Evolutionary conservation across 2,797 vertebrate genomes (phyloP).

Genomic region (Trematomus bernacchii): DNA sequence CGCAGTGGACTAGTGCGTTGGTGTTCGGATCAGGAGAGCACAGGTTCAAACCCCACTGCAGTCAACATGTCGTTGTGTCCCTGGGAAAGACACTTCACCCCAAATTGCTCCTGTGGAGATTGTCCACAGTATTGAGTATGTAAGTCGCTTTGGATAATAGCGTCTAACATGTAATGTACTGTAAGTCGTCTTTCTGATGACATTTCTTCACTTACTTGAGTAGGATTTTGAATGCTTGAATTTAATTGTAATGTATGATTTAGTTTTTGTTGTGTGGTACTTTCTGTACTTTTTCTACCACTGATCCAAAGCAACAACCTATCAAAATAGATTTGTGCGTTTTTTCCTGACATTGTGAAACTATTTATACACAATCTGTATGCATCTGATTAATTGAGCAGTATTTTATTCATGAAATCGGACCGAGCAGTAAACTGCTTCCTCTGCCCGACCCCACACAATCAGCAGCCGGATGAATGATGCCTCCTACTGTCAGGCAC

Average conservation of each 20-base stretch:
- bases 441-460: conserved; percentile 2
- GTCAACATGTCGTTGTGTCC: no score
- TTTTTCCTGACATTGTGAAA: conserved; percentile 35
- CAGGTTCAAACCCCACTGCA: no score
- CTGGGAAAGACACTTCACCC: no score
- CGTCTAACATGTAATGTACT: no score
- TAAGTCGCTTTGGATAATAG: no score
- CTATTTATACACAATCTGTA: conserved; percentile 28
- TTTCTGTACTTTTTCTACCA: background rate
- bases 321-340: conserved; percentile 5
- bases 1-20: no score
- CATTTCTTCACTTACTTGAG: background rate
- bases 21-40: no score
- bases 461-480: conserved; percentile 12
- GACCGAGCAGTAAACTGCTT: conserved; percentile 22
- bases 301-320: background rate
- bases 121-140: no score
- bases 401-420: conserved; percentile 23
- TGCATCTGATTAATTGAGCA: conserved; percentile 23
- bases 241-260: background rate
- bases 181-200: background rate
- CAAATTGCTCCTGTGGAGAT: no score
- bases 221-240: background rate
- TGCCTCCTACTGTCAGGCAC: conserved; percentile 26
- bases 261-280: no score